Evolutionary conservation across 64 coral and sea anemone genomes (phyloP).

Genomic region (Dendronephthya gigantea): DNA sequence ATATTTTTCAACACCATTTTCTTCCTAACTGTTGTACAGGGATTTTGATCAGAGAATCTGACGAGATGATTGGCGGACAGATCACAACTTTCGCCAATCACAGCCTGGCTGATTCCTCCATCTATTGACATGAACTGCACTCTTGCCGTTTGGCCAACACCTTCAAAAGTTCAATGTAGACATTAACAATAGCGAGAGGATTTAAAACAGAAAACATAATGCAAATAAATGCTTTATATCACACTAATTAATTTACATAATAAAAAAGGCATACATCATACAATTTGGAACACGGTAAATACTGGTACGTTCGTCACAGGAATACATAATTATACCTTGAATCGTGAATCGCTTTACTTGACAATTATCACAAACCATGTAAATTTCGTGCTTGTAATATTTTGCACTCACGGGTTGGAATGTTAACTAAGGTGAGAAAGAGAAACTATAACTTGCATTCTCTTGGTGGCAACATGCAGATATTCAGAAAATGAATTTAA

Average conservation of each 20-base stretch:
- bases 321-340: slow-evolving; percentile 41
- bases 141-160: slow-evolving; percentile 77
- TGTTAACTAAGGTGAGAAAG: slow-evolving; percentile 41
- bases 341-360: slow-evolving; percentile 64
- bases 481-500: no score
- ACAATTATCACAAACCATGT: slow-evolving; percentile 86
- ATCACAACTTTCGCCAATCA: slow-evolving; percentile 75
- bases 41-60: slow-evolving; percentile 65
- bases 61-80: slow-evolving; percentile 55
- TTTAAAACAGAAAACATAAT: neutral
- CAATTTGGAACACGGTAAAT: no score
- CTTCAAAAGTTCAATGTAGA: slow-evolving; percentile 12
- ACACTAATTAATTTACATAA: no score
- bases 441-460: neutral
- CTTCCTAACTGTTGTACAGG: slow-evolving; percentile 51
- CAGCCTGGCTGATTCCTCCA: slow-evolving; percentile 59
- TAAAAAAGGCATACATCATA: no score
- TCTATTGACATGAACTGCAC: slow-evolving; percentile 69
- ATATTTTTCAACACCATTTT: slow-evolving; percentile 75
- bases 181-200: neutral
- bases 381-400: slow-evolving; percentile 61
- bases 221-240: no score
- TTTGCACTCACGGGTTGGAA: slow-evolving; percentile 70
- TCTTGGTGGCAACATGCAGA: no score
- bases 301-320: neutral